Conservation (phyloP, 2,888 invertebrate genomes). For the Strigamia crassipes region DNA sequence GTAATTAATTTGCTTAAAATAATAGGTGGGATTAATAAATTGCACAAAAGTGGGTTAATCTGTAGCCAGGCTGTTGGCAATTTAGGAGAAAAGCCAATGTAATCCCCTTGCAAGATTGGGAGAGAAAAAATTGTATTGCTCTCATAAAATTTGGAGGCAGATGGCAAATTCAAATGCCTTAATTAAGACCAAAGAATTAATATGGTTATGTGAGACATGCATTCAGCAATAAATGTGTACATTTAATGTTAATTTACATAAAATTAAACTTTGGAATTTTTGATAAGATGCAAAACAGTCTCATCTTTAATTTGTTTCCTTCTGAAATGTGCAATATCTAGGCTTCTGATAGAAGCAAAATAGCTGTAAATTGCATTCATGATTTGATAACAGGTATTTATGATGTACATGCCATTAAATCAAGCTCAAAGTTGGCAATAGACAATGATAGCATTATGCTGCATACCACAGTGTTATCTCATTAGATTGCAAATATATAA, state of each 20-base stretch:
- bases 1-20: constrained; percentile 21
- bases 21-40: constrained; percentile 25
- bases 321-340: neutral
- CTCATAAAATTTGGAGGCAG: constrained; percentile 23
- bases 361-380: neutral
- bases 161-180: constrained; percentile 34
- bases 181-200: constrained; percentile 24
- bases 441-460: too few relatives aligned
- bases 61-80: constrained; percentile 18
- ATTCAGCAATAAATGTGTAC: constrained; percentile 19
- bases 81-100: constrained; percentile 27
- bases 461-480: too few relatives aligned
- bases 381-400: neutral
- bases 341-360: too few relatives aligned
- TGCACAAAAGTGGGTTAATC: constrained; percentile 1
- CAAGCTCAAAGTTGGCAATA: too few relatives aligned
- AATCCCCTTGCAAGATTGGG: neutral
- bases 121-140: constrained; percentile 13
- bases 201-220: constrained; percentile 15
- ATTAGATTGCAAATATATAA: too few relatives aligned
- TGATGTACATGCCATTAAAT: neutral
- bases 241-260: constrained; percentile 10
- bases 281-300: neutral
- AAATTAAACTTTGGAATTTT: neutral
- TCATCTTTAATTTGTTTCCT: neutral